Evolutionary conservation across 1,140 invertebrate genomes (phyloP).

Genomic region (Spodoptera frugiperda): DNA sequence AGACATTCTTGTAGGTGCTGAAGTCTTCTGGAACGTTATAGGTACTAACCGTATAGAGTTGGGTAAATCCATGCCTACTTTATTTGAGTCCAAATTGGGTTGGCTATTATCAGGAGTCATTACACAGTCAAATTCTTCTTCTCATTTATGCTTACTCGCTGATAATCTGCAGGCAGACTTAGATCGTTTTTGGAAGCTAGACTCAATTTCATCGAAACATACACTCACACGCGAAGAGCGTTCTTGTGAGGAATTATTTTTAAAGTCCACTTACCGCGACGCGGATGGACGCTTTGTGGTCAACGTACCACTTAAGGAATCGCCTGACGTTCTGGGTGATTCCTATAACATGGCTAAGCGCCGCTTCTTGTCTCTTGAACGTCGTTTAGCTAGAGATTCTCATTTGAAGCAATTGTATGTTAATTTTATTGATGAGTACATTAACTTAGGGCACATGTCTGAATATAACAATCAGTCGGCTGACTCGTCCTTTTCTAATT

Average conservation of each 20-base stretch:
- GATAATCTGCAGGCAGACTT: too few relatives aligned
- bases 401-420: background rate
- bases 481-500: background rate
- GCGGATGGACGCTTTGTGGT: conserved; percentile 14
- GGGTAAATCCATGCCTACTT: too few relatives aligned
- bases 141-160: too few relatives aligned
- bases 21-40: too few relatives aligned
- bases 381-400: background rate
- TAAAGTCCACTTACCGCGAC: background rate
- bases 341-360: conserved; percentile 5
- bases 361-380: conserved; percentile 14
- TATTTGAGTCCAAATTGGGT: too few relatives aligned
- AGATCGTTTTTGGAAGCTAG: too few relatives aligned
- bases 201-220: background rate
- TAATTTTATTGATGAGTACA: conserved; percentile 10
- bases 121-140: too few relatives aligned
- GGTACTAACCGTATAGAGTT: too few relatives aligned
- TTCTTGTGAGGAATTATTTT: background rate
- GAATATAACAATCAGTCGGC: background rate
- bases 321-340: background rate
- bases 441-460: conserved; percentile 12
- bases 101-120: too few relatives aligned
- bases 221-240: background rate
- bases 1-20: too few relatives aligned
- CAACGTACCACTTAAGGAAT: background rate